phyloP scores from a whole-genome alignment of 1,140 invertebrate genomes.

The Drosophila pseudoananassae region DNA sequence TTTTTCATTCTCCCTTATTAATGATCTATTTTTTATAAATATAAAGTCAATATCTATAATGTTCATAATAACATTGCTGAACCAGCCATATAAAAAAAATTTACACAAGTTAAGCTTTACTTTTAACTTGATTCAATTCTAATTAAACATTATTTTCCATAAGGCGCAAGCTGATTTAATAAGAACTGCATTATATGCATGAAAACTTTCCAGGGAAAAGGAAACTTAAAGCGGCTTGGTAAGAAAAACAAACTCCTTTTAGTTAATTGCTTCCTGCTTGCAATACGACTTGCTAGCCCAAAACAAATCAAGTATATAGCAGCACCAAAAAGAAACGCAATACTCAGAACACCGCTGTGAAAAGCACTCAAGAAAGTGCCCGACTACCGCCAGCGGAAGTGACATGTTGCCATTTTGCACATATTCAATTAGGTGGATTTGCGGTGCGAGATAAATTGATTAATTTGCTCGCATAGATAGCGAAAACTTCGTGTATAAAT shows the following conservation, averaged over 20 bases:
- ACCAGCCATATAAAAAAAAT: no score
- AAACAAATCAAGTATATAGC: not conserved
- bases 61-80: no score
- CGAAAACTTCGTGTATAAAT: slow-evolving; percentile 60
- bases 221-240: not conserved
- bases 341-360: slow-evolving; percentile 45
- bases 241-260: slow-evolving; percentile 21
- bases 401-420: slow-evolving; percentile 52
- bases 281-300: slow-evolving; percentile 5
- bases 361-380: slow-evolving; percentile 70
- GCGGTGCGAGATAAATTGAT: slow-evolving; percentile 67
- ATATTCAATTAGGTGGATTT: slow-evolving; percentile 75
- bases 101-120: no score
- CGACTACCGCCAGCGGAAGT: slow-evolving; percentile 63
- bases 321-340: slow-evolving; percentile 58
- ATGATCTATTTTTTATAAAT: no score
- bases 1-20: no score
- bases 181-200: not conserved
- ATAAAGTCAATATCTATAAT: no score
- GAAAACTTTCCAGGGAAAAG: slow-evolving; percentile 1
- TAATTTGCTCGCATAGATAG: slow-evolving; percentile 53
- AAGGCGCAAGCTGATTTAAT: not conserved
- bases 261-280: slow-evolving; percentile 22
- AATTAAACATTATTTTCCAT: not conserved
- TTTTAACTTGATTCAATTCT: no score